Evolutionary conservation across 2,113 vertebrate species (phyloP).

Genomic region (Tragelaphus imberbis): DNA sequence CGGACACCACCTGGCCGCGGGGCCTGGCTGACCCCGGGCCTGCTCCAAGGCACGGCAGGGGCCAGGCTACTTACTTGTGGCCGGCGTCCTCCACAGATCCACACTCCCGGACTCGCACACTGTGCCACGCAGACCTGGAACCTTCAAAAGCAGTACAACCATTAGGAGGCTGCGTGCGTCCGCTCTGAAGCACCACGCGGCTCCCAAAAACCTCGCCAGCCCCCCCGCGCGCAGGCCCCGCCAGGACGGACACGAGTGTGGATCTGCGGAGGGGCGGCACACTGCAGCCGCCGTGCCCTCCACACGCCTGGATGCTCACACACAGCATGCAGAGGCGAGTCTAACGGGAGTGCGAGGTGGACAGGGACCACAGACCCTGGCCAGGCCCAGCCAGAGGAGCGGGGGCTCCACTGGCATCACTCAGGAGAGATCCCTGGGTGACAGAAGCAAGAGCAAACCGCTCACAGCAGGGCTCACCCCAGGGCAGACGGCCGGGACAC

Average conservation of each 20-base stretch:
- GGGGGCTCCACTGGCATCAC: neutral
- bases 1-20: neutral
- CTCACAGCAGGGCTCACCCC: neutral
- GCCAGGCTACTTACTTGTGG: slow-evolving; percentile 37
- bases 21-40: neutral
- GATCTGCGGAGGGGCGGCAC: neutral
- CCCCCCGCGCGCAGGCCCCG: neutral
- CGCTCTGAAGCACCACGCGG: neutral
- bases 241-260: neutral
- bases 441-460: neutral
- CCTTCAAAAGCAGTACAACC: neutral
- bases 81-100: slow-evolving; percentile 16
- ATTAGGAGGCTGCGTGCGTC: slow-evolving; percentile 18
- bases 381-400: fast-evolving
- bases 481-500: neutral
- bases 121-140: slow-evolving; percentile 7
- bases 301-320: neutral
- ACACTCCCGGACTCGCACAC: neutral
- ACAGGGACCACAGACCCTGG: too few relatives aligned
- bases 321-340: fast-evolving
- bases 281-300: neutral
- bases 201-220: neutral
- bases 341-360: neutral
- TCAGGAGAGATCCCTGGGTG: neutral
- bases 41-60: neutral